Percentiles rank a stretch among this genome's conserved stretches.
These are phyloP conservation scores for Aphidius colemani DNA, from an alignment of 2,888 invertebrate genomes.

Conservation along the genomic window DNA sequence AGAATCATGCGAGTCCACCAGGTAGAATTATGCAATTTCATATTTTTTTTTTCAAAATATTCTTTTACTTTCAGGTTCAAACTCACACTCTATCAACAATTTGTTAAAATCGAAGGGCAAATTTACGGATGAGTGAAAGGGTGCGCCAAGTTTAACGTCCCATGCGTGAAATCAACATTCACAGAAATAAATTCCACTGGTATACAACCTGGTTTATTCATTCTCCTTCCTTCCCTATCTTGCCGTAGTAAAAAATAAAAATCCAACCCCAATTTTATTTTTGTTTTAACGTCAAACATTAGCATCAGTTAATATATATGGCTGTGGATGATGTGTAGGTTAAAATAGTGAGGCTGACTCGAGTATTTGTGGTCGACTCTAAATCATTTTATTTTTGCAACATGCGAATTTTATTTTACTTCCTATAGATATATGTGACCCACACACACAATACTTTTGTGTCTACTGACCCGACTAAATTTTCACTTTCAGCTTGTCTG, in stretches of 20 bases:
- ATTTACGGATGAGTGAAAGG: not conserved
- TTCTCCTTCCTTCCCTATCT: not conserved
- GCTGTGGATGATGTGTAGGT: not conserved
- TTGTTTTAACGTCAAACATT: too few species aligned
- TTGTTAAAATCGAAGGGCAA: constrained; percentile 28
- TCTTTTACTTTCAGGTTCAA: not conserved
- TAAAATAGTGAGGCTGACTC: too few species aligned
- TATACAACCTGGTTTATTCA: constrained; percentile 2
- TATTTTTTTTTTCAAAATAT: constrained; percentile 1
- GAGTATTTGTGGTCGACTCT: constrained; percentile 10
- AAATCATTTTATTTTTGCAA: constrained; percentile 7
- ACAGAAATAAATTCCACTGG: constrained; percentile 42
- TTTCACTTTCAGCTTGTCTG: constrained; percentile 12
- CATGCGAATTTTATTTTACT: too few species aligned
- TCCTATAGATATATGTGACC: too few species aligned
- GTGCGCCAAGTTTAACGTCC: constrained; percentile 26
- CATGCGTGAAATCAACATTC: constrained; percentile 41
- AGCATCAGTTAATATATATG: too few species aligned
- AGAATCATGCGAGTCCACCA: constrained; percentile 34
- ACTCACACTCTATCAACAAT: too few species aligned
- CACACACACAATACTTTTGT: constrained; percentile 3
- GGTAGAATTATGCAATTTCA: constrained; percentile 38
- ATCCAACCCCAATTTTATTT: not conserved
- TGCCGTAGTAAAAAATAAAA: not conserved
- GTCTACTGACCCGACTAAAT: not conserved